Conservation (phyloP, 2,888 invertebrate species). For the Drosophila longiperda region DNA sequence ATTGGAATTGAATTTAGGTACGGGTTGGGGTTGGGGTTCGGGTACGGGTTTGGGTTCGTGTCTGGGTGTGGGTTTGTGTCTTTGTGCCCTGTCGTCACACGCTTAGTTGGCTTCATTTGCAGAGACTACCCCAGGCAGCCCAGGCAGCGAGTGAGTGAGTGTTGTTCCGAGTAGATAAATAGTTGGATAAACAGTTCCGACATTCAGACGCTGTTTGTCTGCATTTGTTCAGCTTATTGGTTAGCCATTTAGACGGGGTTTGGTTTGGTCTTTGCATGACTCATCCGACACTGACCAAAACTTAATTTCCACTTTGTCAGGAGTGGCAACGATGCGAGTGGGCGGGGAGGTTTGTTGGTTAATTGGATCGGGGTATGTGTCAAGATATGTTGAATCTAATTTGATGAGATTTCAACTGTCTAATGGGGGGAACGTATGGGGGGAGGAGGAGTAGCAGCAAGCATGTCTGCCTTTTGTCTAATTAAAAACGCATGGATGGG, state of each 20-base stretch:
- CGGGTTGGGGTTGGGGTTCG: neutral
- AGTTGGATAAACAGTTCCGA: slow-evolving; percentile 67
- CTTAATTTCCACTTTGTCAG: slow-evolving; percentile 40
- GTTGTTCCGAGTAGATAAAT: slow-evolving; percentile 49
- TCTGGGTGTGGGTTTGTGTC: neutral
- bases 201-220: slow-evolving; percentile 49
- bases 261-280: slow-evolving; percentile 19
- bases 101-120: slow-evolving; percentile 74
- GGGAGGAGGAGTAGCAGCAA: neutral
- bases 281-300: slow-evolving; percentile 41
- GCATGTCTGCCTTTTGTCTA: slow-evolving; percentile 51
- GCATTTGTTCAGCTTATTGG: slow-evolving; percentile 49
- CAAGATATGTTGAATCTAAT: slow-evolving; percentile 51
- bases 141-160: neutral
- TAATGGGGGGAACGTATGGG: neutral
- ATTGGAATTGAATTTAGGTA: slow-evolving; percentile 16
- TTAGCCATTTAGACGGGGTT: slow-evolving; percentile 18
- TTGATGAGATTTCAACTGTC: slow-evolving; percentile 50
- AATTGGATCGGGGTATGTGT: slow-evolving; percentile 61
- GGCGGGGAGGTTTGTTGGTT: slow-evolving; percentile 57
- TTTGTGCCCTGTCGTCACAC: slow-evolving; percentile 56
- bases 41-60: slow-evolving; percentile 1
- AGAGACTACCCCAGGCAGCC: too few relatives aligned
- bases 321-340: slow-evolving; percentile 11
- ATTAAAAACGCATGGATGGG: slow-evolving; percentile 65